These are phyloP conservation scores for Diacarnus erythraeanus DNA, from an alignment of 37 sponge, comb jelly and placozoan species.

Conservation along the genomic window DNA sequence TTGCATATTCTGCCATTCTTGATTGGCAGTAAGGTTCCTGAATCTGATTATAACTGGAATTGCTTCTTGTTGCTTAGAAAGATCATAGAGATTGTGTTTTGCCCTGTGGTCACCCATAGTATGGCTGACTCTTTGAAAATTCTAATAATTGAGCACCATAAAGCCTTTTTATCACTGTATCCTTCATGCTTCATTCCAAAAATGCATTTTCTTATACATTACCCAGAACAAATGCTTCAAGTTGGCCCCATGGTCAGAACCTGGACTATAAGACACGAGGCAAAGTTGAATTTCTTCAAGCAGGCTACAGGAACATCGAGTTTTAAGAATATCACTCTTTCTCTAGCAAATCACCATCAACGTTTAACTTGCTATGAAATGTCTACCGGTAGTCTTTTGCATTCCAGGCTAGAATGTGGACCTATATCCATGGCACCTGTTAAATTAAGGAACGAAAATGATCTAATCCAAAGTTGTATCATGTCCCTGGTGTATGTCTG, in stretches of 20 bases:
- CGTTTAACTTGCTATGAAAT: slow-evolving; percentile 28
- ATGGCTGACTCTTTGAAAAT: no score
- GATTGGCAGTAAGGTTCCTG: slow-evolving; percentile 25
- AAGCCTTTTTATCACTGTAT: no score
- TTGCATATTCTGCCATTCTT: no score
- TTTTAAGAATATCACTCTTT: slow-evolving; percentile 42
- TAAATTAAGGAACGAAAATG: background rate
- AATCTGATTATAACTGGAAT: slow-evolving; percentile 25
- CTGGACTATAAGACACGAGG: slow-evolving; percentile 44
- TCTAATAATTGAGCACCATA: no score
- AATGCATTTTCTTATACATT: slow-evolving; percentile 15
- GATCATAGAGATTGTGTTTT: background rate
- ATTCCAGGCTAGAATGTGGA: no score
- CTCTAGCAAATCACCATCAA: slow-evolving; percentile 30
- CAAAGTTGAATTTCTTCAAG: slow-evolving; percentile 15
- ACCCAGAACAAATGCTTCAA: slow-evolving; percentile 22
- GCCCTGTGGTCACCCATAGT: no score
- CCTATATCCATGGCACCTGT: background rate
- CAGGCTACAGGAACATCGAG: background rate
- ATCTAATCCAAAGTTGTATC: slow-evolving; percentile 1
- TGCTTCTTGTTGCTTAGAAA: slow-evolving; percentile 11
- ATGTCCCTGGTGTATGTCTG: slow-evolving; percentile 6
- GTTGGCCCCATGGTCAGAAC: slow-evolving; percentile 33
- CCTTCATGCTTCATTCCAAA: no score
- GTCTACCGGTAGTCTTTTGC: no score